phyloP scores from a whole-genome alignment of 2,797 vertebrate genomes.

The Anomalospiza imberbis region DNA sequence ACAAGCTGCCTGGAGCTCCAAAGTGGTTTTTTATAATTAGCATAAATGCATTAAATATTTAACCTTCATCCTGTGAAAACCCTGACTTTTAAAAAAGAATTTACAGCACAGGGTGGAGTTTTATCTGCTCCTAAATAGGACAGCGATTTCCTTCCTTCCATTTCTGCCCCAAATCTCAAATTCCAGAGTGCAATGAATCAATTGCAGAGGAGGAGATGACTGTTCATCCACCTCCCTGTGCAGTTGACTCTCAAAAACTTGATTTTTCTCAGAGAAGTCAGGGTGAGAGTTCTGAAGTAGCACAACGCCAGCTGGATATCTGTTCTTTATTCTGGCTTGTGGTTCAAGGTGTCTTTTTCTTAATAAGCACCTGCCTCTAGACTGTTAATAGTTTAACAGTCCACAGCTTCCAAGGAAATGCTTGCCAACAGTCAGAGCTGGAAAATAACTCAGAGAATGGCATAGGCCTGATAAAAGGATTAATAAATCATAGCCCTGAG shows the following conservation, averaged over 20 bases:
- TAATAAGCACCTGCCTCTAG: background rate
- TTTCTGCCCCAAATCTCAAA: background rate
- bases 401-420: constrained; percentile 1
- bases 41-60: constrained; percentile 12
- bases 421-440: background rate
- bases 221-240: fast-evolving
- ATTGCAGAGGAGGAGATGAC: background rate
- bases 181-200: background rate
- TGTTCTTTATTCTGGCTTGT: background rate
- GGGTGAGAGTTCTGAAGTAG: background rate
- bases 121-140: constrained; percentile 3
- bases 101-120: background rate
- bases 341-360: background rate
- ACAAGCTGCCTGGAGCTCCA: background rate
- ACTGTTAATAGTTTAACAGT: background rate
- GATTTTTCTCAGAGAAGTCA: background rate
- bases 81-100: background rate
- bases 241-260: background rate
- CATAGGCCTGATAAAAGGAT: constrained; percentile 42
- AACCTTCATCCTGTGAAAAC: background rate
- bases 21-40: constrained; percentile 1
- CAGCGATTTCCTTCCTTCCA: background rate
- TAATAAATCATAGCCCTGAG: background rate
- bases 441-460: constrained; percentile 6
- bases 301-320: background rate